Base-by-base conservation (phyloP, 2,888 invertebrate genomes). In the Drosophila siamana region DNA sequence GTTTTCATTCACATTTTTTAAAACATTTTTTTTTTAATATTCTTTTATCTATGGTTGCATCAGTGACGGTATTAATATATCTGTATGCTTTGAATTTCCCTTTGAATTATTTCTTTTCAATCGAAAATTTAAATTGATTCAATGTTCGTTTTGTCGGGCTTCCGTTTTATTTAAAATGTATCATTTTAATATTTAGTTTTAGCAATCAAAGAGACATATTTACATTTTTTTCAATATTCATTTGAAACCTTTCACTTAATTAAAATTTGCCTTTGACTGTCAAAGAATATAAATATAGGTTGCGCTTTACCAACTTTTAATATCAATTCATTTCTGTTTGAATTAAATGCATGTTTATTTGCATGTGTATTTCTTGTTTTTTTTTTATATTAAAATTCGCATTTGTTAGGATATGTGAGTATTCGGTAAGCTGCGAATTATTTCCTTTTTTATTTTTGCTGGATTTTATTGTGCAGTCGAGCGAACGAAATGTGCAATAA, bases 401-500 rank as follows among this genome's bases (percentile, higher is more conserved):
- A 8, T 33, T 19, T 41, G 30, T 51, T 11, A 69, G 63, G 36
- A 43, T 63, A 69, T 69, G n/a, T 38, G n/a, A 13, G n/a, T 7
- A 15, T 56, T 69, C 40, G 62, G 26, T 41, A 8, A 15, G 19
- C 7, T n/a, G 3, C 5, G 7, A 0, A 13, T 13, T 7, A 19
- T 24, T 48, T 38, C 6, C 38, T 15, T 26, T 46, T 30, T 50
- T 19, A 50, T 13, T 36, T 36, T 9, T 2, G 16, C 9, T 24
- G 22, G 40, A 2, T 43, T 56, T 71, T 77, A 72, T 70, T 82
- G 83, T 71, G 77, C 86, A 86, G 69, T 81, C 69, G 64, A 81
- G 84, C 79, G 83, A 56, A 80, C 80, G 66, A 83, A 83, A 83
- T 80, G 83, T 86, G 86, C 82, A 83, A 83, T 83, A 83, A 83